Percentiles rank a stretch among this genome's conserved stretches.
Conservation (phyloP, 2,113 vertebrate genomes). For the Dendrocopos noguchii region DNA sequence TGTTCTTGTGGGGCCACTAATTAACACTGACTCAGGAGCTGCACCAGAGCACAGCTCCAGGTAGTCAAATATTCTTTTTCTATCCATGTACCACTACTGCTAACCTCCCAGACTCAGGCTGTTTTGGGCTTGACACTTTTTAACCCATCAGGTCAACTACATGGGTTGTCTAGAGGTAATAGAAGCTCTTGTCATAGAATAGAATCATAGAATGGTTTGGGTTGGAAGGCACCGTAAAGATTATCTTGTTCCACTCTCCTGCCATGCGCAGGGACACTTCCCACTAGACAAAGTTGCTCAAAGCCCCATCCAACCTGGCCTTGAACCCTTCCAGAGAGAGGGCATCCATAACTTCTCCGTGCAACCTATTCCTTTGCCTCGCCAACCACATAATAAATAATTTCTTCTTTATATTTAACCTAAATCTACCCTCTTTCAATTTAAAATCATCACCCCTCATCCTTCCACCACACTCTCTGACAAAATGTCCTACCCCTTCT, state of each 20-base stretch:
- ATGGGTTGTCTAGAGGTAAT: background rate
- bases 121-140: background rate
- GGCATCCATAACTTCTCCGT: background rate
- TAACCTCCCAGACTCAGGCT: accelerated
- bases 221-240: background rate
- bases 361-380: background rate
- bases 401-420: background rate
- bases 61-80: background rate
- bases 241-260: background rate
- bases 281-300: background rate
- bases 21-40: background rate
- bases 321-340: background rate
- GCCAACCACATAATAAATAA: background rate
- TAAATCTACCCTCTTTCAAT: background rate
- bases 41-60: background rate
- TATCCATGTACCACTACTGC: accelerated
- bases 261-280: background rate
- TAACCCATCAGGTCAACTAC: too few relatives aligned
- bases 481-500: background rate
- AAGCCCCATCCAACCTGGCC: background rate
- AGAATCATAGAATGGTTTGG: background rate
- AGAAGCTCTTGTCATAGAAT: background rate
- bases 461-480: background rate
- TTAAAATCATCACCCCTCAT: background rate
- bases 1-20: background rate